These are phyloP conservation scores for Embiotoca jacksoni DNA, from an alignment of 2,113 vertebrate genomes.

Conservation along the genomic window DNA sequence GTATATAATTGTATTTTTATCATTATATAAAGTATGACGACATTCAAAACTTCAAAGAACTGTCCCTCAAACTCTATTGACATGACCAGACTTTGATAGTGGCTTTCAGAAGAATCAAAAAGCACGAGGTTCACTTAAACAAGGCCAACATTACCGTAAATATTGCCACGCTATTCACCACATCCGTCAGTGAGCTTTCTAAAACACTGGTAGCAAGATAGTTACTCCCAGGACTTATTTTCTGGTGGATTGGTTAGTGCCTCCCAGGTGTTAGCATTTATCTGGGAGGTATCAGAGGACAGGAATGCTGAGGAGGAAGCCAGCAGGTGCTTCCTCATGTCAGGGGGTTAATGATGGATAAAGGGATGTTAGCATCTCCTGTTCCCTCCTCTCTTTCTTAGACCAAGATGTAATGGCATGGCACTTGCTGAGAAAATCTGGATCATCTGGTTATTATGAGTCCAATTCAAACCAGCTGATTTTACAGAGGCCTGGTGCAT, in stretches of 20 bases:
- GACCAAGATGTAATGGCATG: background rate
- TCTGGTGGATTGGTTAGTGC: slow-evolving; percentile 15
- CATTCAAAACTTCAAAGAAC: no score
- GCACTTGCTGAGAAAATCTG: no score
- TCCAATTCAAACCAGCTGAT: no score
- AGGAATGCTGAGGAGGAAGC: slow-evolving; percentile 44
- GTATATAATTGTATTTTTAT: slow-evolving; percentile 13
- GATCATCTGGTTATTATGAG: no score
- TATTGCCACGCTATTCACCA: slow-evolving; percentile 9
- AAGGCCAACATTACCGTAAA: background rate
- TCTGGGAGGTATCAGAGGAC: slow-evolving; percentile 29
- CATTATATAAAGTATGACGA: background rate
- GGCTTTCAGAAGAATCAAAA: no score
- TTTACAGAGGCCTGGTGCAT: no score
- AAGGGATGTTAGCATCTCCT: slow-evolving; percentile 6
- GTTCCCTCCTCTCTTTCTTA: background rate
- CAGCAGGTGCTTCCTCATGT: slow-evolving; percentile 34
- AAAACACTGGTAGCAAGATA: slow-evolving; percentile 44
- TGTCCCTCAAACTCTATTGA: no score
- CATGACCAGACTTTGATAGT: no score
- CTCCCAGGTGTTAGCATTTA: slow-evolving; percentile 54
- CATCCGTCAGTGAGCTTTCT: slow-evolving; percentile 43
- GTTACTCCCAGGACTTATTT: slow-evolving; percentile 20
- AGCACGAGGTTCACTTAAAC: no score
- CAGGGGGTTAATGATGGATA: slow-evolving; percentile 24